Evolutionary conservation across 2,113 vertebrate genomes (phyloP).

Genomic region (Turdus rufiventris): DNA sequence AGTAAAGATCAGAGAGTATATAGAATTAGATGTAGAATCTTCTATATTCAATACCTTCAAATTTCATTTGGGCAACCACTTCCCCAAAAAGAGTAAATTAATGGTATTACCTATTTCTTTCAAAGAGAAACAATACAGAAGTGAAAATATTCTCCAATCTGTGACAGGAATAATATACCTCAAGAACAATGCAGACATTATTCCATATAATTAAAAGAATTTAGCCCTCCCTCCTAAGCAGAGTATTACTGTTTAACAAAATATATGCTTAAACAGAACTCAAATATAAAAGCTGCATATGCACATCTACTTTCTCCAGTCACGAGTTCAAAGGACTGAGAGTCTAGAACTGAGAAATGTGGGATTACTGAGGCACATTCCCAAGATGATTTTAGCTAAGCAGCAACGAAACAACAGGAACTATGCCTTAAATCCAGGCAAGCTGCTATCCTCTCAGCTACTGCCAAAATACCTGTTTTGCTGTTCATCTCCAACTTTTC

Average conservation of each 20-base stretch:
- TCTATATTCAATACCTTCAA: neutral
- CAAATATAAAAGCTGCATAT: neutral
- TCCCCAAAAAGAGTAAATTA: neutral
- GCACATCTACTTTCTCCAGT: neutral
- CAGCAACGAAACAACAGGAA: neutral
- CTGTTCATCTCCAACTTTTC: neutral
- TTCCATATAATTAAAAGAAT: neutral
- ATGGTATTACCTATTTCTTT: neutral
- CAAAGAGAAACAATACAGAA: neutral
- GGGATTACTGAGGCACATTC: neutral
- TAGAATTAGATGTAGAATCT: neutral
- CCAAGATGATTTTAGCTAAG: neutral
- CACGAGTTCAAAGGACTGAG: neutral
- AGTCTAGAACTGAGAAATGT: neutral
- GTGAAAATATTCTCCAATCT: neutral
- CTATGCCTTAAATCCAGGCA: neutral
- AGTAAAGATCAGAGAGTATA: neutral
- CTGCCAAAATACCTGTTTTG: neutral
- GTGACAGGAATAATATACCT: neutral
- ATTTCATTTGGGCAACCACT: neutral
- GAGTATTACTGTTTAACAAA: neutral
- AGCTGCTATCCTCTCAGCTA: neutral
- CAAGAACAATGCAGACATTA: neutral
- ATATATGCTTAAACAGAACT: neutral
- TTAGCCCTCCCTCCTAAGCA: neutral